Evolutionary conservation across 2,888 invertebrate genomes (phyloP).

Genomic region (Ectemnius continuus): DNA sequence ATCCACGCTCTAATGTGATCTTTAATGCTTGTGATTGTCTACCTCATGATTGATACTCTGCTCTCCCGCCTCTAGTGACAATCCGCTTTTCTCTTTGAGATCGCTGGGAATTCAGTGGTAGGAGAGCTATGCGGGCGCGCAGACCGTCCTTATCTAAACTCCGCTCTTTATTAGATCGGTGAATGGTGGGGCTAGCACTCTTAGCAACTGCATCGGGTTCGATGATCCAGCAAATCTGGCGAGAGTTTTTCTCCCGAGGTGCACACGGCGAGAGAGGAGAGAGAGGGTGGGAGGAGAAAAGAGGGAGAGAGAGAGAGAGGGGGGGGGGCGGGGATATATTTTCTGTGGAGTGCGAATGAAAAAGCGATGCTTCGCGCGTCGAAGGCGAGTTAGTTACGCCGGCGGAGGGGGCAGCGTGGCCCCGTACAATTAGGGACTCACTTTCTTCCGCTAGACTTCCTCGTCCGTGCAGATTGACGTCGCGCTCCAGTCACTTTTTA

Average conservation of each 20-base stretch:
- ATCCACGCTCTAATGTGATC: not conserved
- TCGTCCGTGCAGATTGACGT: constrained; percentile 43
- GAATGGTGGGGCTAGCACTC: no score
- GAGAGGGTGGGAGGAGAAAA: constrained; percentile 5
- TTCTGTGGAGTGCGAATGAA: constrained; percentile 47
- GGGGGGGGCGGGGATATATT: not conserved
- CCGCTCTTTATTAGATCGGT: no score
- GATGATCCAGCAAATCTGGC: constrained; percentile 31
- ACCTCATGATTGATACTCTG: not conserved
- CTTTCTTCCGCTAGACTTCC: constrained; percentile 59
- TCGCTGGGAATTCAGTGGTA: no score
- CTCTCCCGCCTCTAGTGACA: no score
- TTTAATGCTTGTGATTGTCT: not conserved
- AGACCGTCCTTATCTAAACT: no score
- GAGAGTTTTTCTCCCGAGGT: no score
- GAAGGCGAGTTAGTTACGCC: constrained; percentile 44
- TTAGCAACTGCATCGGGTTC: not conserved
- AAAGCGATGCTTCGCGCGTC: constrained; percentile 30
- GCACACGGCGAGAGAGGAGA: no score
- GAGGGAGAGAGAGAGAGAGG: constrained; percentile 7
- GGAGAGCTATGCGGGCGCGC: no score
- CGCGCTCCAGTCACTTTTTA: constrained; percentile 21
- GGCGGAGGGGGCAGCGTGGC: constrained; percentile 32
- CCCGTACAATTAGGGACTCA: constrained; percentile 58
- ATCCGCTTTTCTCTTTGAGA: no score